These are phyloP conservation scores for Vulpes vulpes DNA, from an alignment of 2,113 vertebrate genomes.

Conservation along the genomic window DNA sequence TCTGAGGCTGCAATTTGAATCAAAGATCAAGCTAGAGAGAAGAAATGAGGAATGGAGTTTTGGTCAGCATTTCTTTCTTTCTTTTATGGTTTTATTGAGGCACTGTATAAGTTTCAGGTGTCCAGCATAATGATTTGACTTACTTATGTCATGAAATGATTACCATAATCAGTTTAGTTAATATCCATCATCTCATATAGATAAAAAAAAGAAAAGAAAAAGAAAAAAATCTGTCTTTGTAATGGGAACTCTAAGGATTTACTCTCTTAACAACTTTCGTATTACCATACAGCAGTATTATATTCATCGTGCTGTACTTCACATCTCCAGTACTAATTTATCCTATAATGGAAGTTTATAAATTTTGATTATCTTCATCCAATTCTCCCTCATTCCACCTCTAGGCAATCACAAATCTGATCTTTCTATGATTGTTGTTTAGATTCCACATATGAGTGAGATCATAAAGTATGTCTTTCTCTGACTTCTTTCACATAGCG, in stretches of 20 bases:
- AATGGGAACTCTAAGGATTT: background rate
- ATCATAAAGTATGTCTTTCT: background rate
- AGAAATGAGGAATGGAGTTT: background rate
- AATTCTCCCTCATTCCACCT: background rate
- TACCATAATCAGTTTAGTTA: background rate
- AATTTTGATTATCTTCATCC: background rate
- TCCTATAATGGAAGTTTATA: background rate
- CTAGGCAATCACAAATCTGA: background rate
- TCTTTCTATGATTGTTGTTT: background rate
- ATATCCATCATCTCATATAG: background rate
- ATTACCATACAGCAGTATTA: background rate
- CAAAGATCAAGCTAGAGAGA: background rate
- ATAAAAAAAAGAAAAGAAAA: background rate
- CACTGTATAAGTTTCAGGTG: background rate
- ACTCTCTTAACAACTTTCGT: background rate
- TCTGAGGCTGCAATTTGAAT: background rate
- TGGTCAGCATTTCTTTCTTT: background rate
- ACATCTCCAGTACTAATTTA: background rate
- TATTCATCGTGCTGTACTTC: background rate
- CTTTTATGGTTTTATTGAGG: background rate
- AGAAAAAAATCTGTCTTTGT: background rate
- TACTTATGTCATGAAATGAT: background rate
- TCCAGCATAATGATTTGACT: background rate
- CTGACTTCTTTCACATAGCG: background rate
- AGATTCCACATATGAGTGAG: background rate